A percentile compares a stretch with the other conserved stretches of the same genome.
phyloP scores from a whole-genome alignment of 2,113 vertebrate species.

The Ceyx margarethae region DNA sequence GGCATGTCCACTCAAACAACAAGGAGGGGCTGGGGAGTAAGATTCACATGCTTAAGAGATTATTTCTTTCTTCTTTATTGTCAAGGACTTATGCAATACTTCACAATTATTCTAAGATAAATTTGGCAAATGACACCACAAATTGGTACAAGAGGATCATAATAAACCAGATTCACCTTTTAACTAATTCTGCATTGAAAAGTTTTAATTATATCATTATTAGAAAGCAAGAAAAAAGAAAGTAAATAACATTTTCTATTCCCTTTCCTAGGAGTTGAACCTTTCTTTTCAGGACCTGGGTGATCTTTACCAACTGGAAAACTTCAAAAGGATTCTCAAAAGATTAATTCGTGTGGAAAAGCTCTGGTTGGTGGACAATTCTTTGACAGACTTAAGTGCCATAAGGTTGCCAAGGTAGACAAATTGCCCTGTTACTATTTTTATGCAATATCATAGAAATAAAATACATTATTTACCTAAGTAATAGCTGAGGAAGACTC shows the following conservation, averaged over 20 bases:
- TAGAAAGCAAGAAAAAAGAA: not conserved
- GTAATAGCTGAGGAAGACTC: not conserved
- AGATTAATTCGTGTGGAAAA: conserved; percentile 89
- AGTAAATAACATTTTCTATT: not conserved
- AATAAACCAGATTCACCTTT: not conserved
- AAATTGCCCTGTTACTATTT: not conserved
- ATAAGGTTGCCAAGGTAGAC: conserved; percentile 89
- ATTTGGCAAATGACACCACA: not conserved
- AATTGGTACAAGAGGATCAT: not conserved
- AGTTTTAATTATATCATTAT: not conserved
- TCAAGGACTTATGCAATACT: not conserved
- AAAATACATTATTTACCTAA: not conserved
- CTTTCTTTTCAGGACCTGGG: conserved; percentile 94
- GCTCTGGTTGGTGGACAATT: conserved; percentile 90
- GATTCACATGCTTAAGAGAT: not conserved
- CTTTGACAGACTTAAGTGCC: conserved; percentile 86
- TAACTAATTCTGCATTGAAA: not conserved
- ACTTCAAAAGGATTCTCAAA: conserved; percentile 86
- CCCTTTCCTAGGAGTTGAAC: conserved; percentile 83
- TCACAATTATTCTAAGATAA: not conserved
- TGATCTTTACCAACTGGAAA: conserved; percentile 86
- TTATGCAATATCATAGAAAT: not conserved
- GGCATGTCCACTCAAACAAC: not conserved
- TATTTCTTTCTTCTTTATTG: not conserved
- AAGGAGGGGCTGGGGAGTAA: not conserved